Evolutionary conservation across 2,888 invertebrate species (phyloP).

Genomic region (Tachina grossa): DNA sequence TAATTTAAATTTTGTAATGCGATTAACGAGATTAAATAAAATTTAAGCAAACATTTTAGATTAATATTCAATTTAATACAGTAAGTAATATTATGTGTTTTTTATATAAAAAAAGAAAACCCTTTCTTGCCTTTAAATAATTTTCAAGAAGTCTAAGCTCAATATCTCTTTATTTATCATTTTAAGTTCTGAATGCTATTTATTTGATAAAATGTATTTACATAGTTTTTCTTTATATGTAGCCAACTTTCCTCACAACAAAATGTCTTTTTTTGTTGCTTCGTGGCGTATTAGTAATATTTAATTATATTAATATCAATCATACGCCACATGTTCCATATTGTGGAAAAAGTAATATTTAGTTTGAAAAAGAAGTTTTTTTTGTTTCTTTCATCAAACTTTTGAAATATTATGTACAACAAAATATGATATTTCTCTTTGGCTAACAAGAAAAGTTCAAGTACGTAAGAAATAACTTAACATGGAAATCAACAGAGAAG

Average conservation of each 20-base stretch:
- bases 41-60: neutral
- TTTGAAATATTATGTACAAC: slow-evolving; percentile 2
- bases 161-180: too few species aligned
- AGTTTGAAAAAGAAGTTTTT: neutral
- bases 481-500: too few species aligned
- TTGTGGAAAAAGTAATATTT: neutral
- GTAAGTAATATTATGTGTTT: neutral
- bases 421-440: slow-evolving; percentile 14
- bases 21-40: neutral
- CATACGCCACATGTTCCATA: slow-evolving; percentile 47
- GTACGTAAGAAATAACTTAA: too few species aligned
- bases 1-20: slow-evolving; percentile 23
- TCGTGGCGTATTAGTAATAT: slow-evolving; percentile 49
- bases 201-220: neutral
- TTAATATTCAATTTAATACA: neutral
- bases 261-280: neutral
- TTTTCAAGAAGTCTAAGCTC: too few species aligned
- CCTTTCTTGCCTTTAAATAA: too few species aligned
- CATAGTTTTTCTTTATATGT: neutral
- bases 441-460: neutral
- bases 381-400: slow-evolving; percentile 3
- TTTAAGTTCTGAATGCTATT: neutral
- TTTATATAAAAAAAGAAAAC: too few species aligned
- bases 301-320: slow-evolving; percentile 59
- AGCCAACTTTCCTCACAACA: neutral